Conservation (phyloP, 2,113 vertebrate species). For the Rhinolophus ferrumequinum region DNA sequence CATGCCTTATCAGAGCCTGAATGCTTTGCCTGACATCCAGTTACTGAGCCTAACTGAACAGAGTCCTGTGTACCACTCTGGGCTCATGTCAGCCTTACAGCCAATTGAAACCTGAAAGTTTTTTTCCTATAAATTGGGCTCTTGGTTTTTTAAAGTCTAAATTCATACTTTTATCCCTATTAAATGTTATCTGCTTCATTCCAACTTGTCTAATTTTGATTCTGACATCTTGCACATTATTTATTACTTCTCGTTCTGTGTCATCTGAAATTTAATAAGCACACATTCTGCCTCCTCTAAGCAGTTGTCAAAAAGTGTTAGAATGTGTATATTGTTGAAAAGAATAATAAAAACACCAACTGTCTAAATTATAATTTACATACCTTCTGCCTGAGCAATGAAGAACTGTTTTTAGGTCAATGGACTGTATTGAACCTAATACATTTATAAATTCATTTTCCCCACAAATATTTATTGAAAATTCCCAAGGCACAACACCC, state of each 20-base stretch:
- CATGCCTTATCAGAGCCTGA: not conserved
- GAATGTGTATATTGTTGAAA: slow-evolving; percentile 43
- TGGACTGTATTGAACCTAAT: slow-evolving; percentile 51
- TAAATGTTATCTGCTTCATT: slow-evolving; percentile 49
- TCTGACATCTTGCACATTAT: slow-evolving; percentile 60
- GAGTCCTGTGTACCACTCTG: not conserved
- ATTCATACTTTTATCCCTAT: slow-evolving; percentile 13
- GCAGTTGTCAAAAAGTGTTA: slow-evolving; percentile 66
- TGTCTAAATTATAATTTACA: slow-evolving; percentile 32
- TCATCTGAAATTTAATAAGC: slow-evolving; percentile 71
- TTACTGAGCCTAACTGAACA: not conserved
- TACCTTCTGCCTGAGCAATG: not conserved
- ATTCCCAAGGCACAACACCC: not conserved
- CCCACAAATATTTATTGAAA: slow-evolving; percentile 42
- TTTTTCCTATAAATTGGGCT: not conserved
- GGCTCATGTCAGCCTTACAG: not conserved
- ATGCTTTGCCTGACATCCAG: not conserved
- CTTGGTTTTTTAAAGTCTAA: not conserved
- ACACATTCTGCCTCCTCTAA: slow-evolving; percentile 61
- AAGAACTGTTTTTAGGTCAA: slow-evolving; percentile 40
- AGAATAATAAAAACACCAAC: slow-evolving; percentile 44
- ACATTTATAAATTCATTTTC: not conserved
- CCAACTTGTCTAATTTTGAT: slow-evolving; percentile 50
- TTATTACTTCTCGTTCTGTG: slow-evolving; percentile 59
- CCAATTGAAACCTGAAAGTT: slow-evolving; percentile 14